Evolutionary conservation across 2,888 invertebrate genomes (phyloP), one percentile per base, ranked within the genome.

Genomic region (Coelopa pilipes): DNA sequence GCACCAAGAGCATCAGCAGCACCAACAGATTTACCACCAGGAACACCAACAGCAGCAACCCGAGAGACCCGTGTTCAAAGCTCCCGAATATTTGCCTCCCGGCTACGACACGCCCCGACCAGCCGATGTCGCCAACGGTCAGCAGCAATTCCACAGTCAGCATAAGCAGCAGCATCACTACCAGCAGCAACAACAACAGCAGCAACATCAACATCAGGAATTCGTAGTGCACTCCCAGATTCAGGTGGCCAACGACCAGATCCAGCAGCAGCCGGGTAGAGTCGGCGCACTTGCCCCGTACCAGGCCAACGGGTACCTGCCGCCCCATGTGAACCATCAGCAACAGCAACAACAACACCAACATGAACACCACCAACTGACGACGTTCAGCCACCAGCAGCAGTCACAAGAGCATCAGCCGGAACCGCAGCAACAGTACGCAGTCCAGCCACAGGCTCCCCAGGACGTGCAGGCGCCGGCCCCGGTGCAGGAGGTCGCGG

Each of bases 81-180:
- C 63, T 46, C 17, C 66, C 1, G 50, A 13, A 1, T 66, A 66
- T 49, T 49, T 66, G 19, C 47, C 83, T 24, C 79, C 76, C 49
- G 83, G 83, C 11, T 84, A 83, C 71, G 84, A 82, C 45, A 34
- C 34, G 34, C 4, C 4, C 7, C 34, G 34, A 34, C 34, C 34
- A 34, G 74, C 79, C 19, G 34, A 34, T 4, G 34, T 34, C 7
- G 34, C 34, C 13, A 53, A 34, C 60, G 11, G 15, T 12, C 60
- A 7, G 73, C 81, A 80, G 19, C 68, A 75, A 81, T 81, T 13
- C 79, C 80, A 19, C 68, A 80, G 72, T 34, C 77, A 81, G 0
- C 78, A 80, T 45, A 15, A 66, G 66, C 50, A 66, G 11, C 60
- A 62, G 34, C 5, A 53, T 53, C 34, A 34, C 34, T 34, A 34